Evolutionary conservation across 1,140 invertebrate genomes (phyloP).

Genomic region (Brachionus calyciflorus): DNA sequence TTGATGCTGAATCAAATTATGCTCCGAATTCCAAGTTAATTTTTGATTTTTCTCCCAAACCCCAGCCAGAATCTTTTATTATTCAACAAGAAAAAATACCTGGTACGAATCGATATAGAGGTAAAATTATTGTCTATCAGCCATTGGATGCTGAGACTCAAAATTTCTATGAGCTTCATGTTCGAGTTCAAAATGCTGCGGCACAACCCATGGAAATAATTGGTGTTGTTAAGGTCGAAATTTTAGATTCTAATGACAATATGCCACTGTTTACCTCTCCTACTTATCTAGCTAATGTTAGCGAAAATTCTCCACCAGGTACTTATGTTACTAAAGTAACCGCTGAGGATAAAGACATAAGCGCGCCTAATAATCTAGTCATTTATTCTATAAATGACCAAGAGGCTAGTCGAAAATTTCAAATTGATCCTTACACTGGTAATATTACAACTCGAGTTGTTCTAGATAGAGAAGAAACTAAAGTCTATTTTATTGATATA

Average conservation of each 20-base stretch:
- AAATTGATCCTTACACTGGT: slow-evolving; percentile 85
- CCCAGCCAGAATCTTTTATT: slow-evolving; percentile 26
- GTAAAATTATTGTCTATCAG: slow-evolving; percentile 43
- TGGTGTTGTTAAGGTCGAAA: slow-evolving; percentile 82
- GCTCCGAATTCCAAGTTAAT: not conserved
- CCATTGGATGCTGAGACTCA: slow-evolving; percentile 28
- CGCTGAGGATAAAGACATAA: slow-evolving; percentile 88
- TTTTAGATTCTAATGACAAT: slow-evolving; percentile 84
- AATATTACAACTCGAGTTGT: slow-evolving; percentile 88
- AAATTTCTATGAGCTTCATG: slow-evolving; percentile 30
- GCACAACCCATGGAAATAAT: slow-evolving; percentile 89
- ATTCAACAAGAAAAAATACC: slow-evolving; percentile 48
- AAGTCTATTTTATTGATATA: slow-evolving; percentile 88
- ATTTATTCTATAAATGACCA: slow-evolving; percentile 29
- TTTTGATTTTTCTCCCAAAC: slow-evolving; percentile 34
- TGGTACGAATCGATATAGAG: slow-evolving; percentile 64
- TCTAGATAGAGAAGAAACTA: slow-evolving; percentile 89
- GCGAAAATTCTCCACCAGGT: slow-evolving; percentile 75
- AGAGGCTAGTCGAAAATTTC: slow-evolving; percentile 64
- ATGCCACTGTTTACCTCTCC: slow-evolving; percentile 86
- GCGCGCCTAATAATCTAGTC: slow-evolving; percentile 48
- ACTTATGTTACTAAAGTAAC: slow-evolving; percentile 92
- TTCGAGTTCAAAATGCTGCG: slow-evolving; percentile 72
- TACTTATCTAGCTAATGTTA: slow-evolving; percentile 78
- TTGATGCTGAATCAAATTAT: slow-evolving; percentile 27